Evolutionary conservation across 2,113 vertebrate genomes (phyloP), one percentile per base, ranked within the genome.

Genomic region (Cyanistes caeruleus): DNA sequence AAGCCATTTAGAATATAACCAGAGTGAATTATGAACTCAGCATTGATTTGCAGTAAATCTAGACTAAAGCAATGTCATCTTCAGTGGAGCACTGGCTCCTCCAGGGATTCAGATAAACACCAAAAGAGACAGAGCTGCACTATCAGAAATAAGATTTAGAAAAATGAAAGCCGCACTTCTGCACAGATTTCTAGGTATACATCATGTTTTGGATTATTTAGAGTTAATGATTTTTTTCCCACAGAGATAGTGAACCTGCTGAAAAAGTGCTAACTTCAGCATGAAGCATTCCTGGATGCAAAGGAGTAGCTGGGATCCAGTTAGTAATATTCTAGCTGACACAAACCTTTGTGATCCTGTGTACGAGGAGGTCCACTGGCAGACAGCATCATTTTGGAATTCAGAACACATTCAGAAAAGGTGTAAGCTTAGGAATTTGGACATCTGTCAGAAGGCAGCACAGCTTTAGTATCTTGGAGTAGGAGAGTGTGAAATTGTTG

Each of bases 1-100:
- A 75, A 92, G 65, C 92, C 6, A 64, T 93, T 93, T 77, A 90
- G 64, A 82, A 63, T 84, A 48, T 55, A 94, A 69, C 51, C 48
- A 72, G 58, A 62, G n/a, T 94, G 92, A 90, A 83, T 56, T 89
- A 78, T 96, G 83, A 84, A 60, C 80, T 96, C 64, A 82, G 87
- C 74, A 89, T 68, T 94, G 95, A 95, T 95, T 84, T 94, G 56
- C 73, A 72, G 85, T 94, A 95, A 95, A 95, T 96, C 76, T 41
- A 78, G 93, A 91, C 93, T 92, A 87, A 92, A 95, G 76, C 63
- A 88, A 53, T 96, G 89, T 93, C 59, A 60, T 86, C 73, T 83
- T 62, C 44, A 81, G 75, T 27, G 44, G 48, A 79, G 41, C 41
- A n/a, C 48, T 59, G 49, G 44, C 55, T 95, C 30, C 79, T 95